Evolutionary conservation across 2,797 vertebrate genomes (phyloP), one percentile per base, ranked within the genome.

Genomic region (Bovichtus diacanthus): DNA sequence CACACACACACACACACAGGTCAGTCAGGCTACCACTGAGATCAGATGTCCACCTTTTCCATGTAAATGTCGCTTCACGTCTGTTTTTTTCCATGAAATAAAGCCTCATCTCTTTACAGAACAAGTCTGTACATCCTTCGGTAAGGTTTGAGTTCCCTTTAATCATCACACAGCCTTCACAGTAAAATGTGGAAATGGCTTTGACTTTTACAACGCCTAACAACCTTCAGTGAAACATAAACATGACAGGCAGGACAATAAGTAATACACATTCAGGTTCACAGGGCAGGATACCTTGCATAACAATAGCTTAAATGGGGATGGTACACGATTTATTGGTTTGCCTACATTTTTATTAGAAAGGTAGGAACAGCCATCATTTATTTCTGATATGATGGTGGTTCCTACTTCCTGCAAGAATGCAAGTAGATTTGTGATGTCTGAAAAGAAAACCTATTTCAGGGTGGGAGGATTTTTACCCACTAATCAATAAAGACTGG

Each of bases 41-140:
- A 90, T 89, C 81, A 62, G 66, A 83, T 83, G 71, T 84, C 84
- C 72, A 82, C 44, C 67, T 67, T 80, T 72, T 78, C 60, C 82
- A 36, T 74, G 54, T 78, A 71, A 75, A 56, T 70, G 66, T 80
- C 49, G 15, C 36, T 55, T 76, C 43, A 70, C 73, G 83, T 81
- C 62, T 67, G 62, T 23, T 51, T 59, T 82, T 85, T 71, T 79
- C 72, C 89, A 80, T 71, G 65, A 81, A 84, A 81, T 34, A 44
- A 77, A 56, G 4, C 53, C 47, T 71, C 34, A 6, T 76, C 47
- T 70, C 29, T 54, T 67, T 59, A 55, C 61, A 72, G 70, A 80
- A 76, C 49, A 55, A n/a, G 21, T 71, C 56, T 60, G 44, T 11
- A 36, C 56, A 25, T 75, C 38, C 27, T 27, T 74, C 51, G 74